Evolutionary conservation across 2,888 invertebrate genomes (phyloP).

Genomic region (Steinernema scapterisci): DNA sequence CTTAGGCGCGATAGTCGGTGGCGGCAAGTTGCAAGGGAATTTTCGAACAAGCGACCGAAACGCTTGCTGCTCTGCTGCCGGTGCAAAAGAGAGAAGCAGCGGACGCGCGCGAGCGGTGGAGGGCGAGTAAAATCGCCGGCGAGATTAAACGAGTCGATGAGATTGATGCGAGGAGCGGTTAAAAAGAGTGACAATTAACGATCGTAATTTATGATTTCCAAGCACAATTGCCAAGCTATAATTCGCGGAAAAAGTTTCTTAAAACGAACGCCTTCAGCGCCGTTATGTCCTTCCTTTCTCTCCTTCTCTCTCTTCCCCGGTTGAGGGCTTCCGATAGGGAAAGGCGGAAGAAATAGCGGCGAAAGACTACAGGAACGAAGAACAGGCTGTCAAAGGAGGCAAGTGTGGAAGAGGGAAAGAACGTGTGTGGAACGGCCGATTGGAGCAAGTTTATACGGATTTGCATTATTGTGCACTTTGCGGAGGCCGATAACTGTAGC

Average conservation of each 20-base stretch:
- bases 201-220: slow-evolving; percentile 28
- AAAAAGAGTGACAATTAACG: slow-evolving; percentile 30
- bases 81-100: slow-evolving; percentile 8
- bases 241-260: slow-evolving; percentile 14
- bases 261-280: neutral
- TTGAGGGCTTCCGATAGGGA: no score
- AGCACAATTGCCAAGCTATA: slow-evolving; percentile 15
- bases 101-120: neutral
- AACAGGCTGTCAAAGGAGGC: no score
- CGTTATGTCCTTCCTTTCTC: neutral
- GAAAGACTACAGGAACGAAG: no score
- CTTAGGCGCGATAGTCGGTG: slow-evolving; percentile 4
- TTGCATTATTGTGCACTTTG: slow-evolving; percentile 26
- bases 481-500: slow-evolving; percentile 12
- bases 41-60: neutral
- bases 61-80: neutral
- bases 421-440: neutral
- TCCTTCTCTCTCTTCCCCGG: no score
- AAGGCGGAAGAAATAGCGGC: no score
- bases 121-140: slow-evolving; percentile 31
- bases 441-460: neutral
- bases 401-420: neutral
- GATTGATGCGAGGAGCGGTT: slow-evolving; percentile 30
- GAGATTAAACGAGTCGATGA: slow-evolving; percentile 31
- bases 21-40: slow-evolving; percentile 25